Evolutionary conservation across 2,888 invertebrate species (phyloP).

Genomic region (Cantharis nigra): DNA sequence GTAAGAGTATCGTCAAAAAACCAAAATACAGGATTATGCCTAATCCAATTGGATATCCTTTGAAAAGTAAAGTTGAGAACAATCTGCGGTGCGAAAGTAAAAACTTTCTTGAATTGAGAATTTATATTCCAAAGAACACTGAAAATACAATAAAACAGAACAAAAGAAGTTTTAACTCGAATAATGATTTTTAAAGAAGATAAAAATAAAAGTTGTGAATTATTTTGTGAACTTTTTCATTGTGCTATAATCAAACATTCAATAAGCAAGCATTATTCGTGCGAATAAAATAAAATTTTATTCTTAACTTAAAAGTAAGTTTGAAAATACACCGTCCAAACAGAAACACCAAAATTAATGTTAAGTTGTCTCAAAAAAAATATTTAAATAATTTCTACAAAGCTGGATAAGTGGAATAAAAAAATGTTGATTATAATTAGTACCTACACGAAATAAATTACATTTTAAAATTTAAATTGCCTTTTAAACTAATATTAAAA

Average conservation of each 20-base stretch:
- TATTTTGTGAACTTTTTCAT: background rate
- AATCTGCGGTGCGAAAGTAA: slow-evolving; percentile 2
- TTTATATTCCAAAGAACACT: background rate
- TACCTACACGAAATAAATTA: background rate
- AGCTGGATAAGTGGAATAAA: background rate
- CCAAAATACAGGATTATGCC: background rate
- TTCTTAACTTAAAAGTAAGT: background rate
- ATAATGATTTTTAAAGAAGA: background rate
- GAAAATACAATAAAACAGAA: slow-evolving; percentile 1
- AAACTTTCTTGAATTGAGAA: background rate
- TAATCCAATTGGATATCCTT: slow-evolving; percentile 1
- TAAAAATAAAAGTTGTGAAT: background rate
- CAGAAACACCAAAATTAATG: background rate
- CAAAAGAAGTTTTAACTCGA: background rate
- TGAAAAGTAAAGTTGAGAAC: background rate
- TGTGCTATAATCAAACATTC: background rate
- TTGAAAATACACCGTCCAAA: background rate
- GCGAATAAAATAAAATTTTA: background rate
- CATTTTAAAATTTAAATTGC: background rate
- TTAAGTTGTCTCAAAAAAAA: background rate
- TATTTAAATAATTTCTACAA: background rate
- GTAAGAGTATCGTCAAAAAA: background rate
- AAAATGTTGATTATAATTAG: background rate
- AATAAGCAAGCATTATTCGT: background rate
- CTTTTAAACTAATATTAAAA: no score